These are phyloP conservation scores for Athetis lepigone DNA, from an alignment of 2,888 invertebrate species.

Conservation along the genomic window DNA sequence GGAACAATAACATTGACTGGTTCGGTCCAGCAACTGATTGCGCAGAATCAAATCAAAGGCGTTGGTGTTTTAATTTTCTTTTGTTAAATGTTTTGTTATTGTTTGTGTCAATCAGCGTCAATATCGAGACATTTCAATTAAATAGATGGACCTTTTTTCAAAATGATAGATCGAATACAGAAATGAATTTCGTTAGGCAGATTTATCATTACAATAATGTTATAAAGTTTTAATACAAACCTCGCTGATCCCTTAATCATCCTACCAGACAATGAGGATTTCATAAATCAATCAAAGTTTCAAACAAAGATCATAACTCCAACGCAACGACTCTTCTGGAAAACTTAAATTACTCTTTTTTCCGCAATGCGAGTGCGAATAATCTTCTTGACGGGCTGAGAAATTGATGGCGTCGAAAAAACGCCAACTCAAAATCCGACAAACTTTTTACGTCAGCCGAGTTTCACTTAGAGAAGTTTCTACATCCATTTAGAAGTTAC, in stretches of 20 bases:
- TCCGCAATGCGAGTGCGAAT: constrained; percentile 90
- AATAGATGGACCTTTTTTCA: constrained; percentile 11
- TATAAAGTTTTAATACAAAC: constrained; percentile 53
- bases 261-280: constrained; percentile 76
- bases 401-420: constrained; percentile 90
- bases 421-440: constrained; percentile 82
- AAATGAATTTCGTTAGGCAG: constrained; percentile 19
- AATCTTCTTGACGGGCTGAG: constrained; percentile 90
- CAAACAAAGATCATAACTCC: constrained; percentile 89
- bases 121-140: constrained; percentile 40
- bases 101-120: constrained; percentile 32
- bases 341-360: constrained; percentile 90
- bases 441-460: constrained; percentile 89
- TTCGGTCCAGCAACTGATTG: constrained; percentile 62
- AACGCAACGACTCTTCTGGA: constrained; percentile 85
- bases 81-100: constrained; percentile 41
- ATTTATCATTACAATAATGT: constrained; percentile 28
- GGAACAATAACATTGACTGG: constrained; percentile 59
- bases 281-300: constrained; percentile 90
- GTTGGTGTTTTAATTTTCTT: constrained; percentile 53
- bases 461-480: constrained; percentile 90
- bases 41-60: constrained; percentile 61
- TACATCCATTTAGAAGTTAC: constrained; percentile 89
- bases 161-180: neutral
- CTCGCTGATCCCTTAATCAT: constrained; percentile 72